These are phyloP conservation scores for Acleris literana DNA, from an alignment of 2,888 invertebrate genomes.

Conservation along the genomic window DNA sequence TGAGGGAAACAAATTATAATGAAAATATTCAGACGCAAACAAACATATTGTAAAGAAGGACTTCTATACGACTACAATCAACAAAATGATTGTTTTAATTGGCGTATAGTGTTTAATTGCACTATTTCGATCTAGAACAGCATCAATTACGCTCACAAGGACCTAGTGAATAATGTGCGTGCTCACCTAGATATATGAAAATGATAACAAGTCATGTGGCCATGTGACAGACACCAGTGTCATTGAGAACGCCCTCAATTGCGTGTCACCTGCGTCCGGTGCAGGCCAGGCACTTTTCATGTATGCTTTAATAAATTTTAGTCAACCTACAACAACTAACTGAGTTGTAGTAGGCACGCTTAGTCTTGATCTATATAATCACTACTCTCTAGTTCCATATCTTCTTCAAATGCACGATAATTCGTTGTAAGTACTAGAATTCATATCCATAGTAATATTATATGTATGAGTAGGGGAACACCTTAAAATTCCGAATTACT, in stretches of 20 bases:
- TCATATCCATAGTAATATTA: too few species aligned
- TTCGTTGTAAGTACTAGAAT: too few species aligned
- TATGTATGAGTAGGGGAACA: too few species aligned
- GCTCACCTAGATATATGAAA: constrained; percentile 52
- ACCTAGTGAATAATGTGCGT: constrained; percentile 38
- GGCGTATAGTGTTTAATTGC: constrained; percentile 1
- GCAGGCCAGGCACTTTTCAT: constrained; percentile 60
- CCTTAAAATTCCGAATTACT: too few species aligned
- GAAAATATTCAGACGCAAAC: not conserved
- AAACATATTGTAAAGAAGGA: too few species aligned
- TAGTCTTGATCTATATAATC: constrained; percentile 49
- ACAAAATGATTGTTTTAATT: not conserved
- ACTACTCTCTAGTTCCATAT: too few species aligned
- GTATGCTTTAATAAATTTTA: constrained; percentile 70
- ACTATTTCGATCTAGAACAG: constrained; percentile 8
- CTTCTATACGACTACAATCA: too few species aligned
- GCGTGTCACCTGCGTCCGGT: constrained; percentile 30
- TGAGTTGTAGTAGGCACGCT: constrained; percentile 26
- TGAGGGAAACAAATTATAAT: not conserved
- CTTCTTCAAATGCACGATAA: too few species aligned
- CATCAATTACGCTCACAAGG: constrained; percentile 20
- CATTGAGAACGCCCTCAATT: constrained; percentile 73
- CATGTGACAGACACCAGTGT: constrained; percentile 57
- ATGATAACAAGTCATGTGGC: constrained; percentile 65
- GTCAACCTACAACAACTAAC: constrained; percentile 45